Percentiles rank a stretch among this genome's conserved stretches.
Evolutionary conservation across 2,113 vertebrate species (phyloP).

Genomic region (Struthidea cinerea): DNA sequence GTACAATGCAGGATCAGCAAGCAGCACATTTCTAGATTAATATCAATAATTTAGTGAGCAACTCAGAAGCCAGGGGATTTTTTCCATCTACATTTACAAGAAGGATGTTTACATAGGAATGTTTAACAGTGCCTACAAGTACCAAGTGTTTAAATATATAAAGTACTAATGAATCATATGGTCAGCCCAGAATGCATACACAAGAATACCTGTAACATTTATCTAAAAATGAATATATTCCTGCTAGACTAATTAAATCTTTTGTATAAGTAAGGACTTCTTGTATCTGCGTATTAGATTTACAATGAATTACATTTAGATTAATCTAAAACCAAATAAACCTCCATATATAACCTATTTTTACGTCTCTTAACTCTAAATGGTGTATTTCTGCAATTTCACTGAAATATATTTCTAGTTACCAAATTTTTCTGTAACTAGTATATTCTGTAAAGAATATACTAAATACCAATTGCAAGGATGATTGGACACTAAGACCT

Average conservation of each 20-base stretch:
- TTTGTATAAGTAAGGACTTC: background rate
- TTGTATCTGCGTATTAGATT: background rate
- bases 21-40: constrained; percentile 11
- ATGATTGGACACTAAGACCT: background rate
- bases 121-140: background rate
- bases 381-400: background rate
- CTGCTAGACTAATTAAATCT: background rate
- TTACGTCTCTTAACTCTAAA: background rate
- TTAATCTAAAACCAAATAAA: background rate
- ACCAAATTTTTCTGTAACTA: background rate
- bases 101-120: background rate
- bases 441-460: background rate
- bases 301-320: background rate
- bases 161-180: constrained; percentile 1
- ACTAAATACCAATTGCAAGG: background rate
- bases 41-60: constrained; percentile 41
- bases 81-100: background rate
- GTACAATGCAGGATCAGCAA: constrained; percentile 17
- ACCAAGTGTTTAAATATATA: background rate
- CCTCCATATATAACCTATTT: background rate
- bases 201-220: background rate
- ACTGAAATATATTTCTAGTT: background rate
- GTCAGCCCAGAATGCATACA: background rate
- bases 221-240: background rate
- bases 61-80: background rate